A percentile compares a stretch with the other conserved stretches of the same genome.
Evolutionary conservation across 2,888 invertebrate species (phyloP).

Genomic region (Axea sp.): DNA sequence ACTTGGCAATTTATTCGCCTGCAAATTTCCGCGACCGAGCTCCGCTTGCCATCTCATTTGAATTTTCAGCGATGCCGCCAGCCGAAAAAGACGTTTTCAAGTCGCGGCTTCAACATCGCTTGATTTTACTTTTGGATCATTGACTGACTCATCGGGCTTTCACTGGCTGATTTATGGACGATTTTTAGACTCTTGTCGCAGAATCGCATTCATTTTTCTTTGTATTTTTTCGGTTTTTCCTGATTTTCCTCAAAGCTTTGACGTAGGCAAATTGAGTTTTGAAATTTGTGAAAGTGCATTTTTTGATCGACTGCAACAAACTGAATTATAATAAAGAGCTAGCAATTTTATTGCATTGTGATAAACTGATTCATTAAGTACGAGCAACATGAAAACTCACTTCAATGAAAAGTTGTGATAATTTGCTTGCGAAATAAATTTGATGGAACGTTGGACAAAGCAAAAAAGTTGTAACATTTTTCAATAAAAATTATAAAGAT

Average conservation of each 20-base stretch:
- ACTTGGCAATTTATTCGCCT: constrained; percentile 74
- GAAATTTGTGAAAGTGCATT: background rate
- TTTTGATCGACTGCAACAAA: constrained; percentile 16
- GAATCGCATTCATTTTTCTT: too few species aligned
- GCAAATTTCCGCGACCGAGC: constrained; percentile 63
- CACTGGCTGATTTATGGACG: too few species aligned
- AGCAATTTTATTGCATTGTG: constrained; percentile 18
- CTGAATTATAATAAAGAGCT: constrained; percentile 8
- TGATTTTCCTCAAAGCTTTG: too few species aligned
- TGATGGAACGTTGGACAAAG: too few species aligned
- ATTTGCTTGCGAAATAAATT: constrained; percentile 6
- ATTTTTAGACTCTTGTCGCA: too few species aligned
- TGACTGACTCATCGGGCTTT: constrained; percentile 26
- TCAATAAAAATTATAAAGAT: too few species aligned
- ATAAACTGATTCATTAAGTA: constrained; percentile 18
- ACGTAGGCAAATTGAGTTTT: background rate
- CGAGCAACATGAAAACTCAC: constrained; percentile 16
- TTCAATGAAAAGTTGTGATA: constrained; percentile 1
- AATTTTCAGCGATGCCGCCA: constrained; percentile 67
- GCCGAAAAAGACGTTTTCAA: constrained; percentile 40
- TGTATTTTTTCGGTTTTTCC: too few species aligned
- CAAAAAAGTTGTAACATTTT: too few species aligned
- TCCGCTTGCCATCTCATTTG: constrained; percentile 67
- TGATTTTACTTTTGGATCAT: constrained; percentile 38
- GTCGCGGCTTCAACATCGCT: constrained; percentile 28